Evolutionary conservation across 2,113 vertebrate species (phyloP).

Genomic region (Tychaedon coryphoeus): DNA sequence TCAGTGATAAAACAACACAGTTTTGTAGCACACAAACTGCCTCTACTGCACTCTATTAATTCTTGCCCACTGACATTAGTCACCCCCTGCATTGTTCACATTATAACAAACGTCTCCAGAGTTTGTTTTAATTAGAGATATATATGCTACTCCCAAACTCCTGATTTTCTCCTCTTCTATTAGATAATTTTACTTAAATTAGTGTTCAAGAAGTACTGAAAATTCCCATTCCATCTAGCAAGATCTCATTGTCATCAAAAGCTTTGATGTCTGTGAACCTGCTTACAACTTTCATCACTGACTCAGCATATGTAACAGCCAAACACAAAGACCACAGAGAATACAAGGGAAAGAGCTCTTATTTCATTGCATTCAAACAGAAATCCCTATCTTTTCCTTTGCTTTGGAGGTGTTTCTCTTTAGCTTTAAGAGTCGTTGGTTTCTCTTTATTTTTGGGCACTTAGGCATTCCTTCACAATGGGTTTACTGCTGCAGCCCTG

Average conservation of each 20-base stretch:
- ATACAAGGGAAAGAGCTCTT: background rate
- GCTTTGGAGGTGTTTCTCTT: background rate
- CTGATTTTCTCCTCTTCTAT: background rate
- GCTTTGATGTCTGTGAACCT: background rate
- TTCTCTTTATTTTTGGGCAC: background rate
- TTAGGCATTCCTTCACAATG: background rate
- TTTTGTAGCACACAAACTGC: background rate
- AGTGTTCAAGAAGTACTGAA: background rate
- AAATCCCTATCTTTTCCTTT: background rate
- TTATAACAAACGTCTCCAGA: background rate
- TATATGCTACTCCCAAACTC: background rate
- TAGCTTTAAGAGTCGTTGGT: background rate
- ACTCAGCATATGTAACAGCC: background rate
- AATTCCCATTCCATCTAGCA: background rate
- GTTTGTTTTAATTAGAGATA: background rate
- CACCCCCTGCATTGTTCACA: background rate
- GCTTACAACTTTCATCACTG: background rate
- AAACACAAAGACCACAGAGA: background rate
- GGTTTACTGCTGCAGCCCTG: background rate
- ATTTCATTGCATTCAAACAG: background rate
- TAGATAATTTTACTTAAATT: background rate
- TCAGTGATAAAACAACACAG: background rate
- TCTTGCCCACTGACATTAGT: background rate
- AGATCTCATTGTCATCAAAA: background rate
- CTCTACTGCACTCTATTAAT: background rate